Evolutionary conservation across 2,888 invertebrate genomes (phyloP), one percentile per base, ranked within the genome.

Genomic region (Limnephilus marmoratus): DNA sequence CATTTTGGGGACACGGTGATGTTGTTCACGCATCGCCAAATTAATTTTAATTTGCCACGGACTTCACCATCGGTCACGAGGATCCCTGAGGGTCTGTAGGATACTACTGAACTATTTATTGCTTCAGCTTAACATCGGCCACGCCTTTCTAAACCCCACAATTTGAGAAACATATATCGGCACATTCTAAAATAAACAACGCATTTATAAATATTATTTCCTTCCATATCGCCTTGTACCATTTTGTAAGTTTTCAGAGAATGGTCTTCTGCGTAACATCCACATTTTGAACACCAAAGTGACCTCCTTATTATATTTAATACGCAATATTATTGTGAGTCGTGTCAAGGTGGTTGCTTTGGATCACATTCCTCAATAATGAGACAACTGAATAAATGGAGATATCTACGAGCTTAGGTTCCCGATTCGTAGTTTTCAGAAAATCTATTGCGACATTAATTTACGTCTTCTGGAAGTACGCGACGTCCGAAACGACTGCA

Each of bases 401-500:
- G 68, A n/a, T 7, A 68, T n/a, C 24, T n/a, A 68, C n/a, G 68
- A 68, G 18, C 68, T 68, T 9, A 68, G 9, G 24, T 68, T 68
- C 24, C 68, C 68, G 68, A 24, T 24, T n/a, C 68, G 68, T 68
- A 18, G 68, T 68, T 83, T 83, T 34, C 37, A 83, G 83, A 83
- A 41, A 83, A 83, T 41, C 11, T 15, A 83, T 83, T 83, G 83
- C 83, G 37, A 83, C 37, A 83, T 34, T 18, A 83, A 83, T 53
- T 68, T 68, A 68, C 24, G n/a, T 68, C 24, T 9, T 24, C 68
- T 68, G 68, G 68, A 68, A 9, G 68, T n/a, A n/a, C 24, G 68
- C 24, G 9, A 68, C 24, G 24, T 68, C 68, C 68, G 18, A 68
- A 68, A 68, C 7, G 9, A 24, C 68, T 68, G 9, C n/a, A 68